Conservation (phyloP, 2,888 invertebrate species). For the Gandaritis pyraliata region DNA sequence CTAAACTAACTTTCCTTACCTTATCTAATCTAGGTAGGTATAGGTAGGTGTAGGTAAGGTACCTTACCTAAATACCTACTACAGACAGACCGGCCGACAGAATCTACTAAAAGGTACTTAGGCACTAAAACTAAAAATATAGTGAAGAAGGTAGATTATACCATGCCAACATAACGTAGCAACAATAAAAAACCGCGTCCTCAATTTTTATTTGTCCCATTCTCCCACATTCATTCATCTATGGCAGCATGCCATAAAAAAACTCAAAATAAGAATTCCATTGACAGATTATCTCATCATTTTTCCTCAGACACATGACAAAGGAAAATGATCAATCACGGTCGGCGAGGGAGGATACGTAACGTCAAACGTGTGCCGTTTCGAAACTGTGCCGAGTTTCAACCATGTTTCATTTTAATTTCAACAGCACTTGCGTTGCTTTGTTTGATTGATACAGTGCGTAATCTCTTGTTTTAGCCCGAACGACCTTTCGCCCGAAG, state of each 20-base stretch:
- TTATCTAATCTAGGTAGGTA: neutral
- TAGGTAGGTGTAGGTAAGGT: neutral
- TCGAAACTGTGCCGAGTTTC: slow-evolving; percentile 64
- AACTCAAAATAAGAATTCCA: slow-evolving; percentile 22
- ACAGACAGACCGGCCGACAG: too few species aligned
- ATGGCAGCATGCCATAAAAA: slow-evolving; percentile 21
- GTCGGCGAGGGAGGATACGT: slow-evolving; percentile 64
- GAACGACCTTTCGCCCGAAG: slow-evolving; percentile 58
- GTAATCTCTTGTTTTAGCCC: slow-evolving; percentile 70
- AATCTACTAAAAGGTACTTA: too few species aligned
- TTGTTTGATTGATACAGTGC: slow-evolving; percentile 79
- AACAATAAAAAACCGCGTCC: slow-evolving; percentile 3
- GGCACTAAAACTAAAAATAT: too few species aligned
- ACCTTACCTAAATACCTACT: neutral
- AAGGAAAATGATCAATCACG: slow-evolving; percentile 40
- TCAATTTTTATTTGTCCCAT: slow-evolving; percentile 21
- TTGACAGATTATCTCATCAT: slow-evolving; percentile 27
- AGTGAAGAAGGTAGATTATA: neutral
- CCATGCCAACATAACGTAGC: too few species aligned
- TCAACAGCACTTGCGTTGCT: slow-evolving; percentile 64
- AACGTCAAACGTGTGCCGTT: slow-evolving; percentile 65
- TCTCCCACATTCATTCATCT: slow-evolving; percentile 9
- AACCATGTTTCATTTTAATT: slow-evolving; percentile 52
- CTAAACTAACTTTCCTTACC: too few species aligned
- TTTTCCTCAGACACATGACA: slow-evolving; percentile 34